A percentile compares a stretch with the other conserved stretches of the same genome.
Evolutionary conservation across 1,140 invertebrate genomes (phyloP).

Genomic region (Drosophila pachea): DNA sequence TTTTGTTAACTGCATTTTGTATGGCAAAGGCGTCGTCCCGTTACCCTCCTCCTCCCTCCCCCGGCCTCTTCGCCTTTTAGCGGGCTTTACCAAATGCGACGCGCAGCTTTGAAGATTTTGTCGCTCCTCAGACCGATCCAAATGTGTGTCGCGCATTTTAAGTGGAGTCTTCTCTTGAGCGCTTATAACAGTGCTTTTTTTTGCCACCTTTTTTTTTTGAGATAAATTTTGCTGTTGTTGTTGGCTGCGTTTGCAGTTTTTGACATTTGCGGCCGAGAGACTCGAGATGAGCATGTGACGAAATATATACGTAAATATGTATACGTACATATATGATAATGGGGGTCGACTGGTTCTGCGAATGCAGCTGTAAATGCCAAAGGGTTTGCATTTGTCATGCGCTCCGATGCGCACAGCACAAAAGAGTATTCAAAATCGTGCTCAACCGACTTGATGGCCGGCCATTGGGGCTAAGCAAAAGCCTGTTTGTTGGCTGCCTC

Average conservation of each 20-base stretch:
- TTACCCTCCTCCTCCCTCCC: background rate
- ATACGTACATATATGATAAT: conserved; percentile 43
- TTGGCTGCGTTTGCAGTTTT: conserved; percentile 37
- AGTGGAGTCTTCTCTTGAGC: conserved; percentile 28
- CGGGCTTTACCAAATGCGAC: conserved; percentile 6
- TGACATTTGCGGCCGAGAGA: conserved; percentile 55
- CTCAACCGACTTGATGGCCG: background rate
- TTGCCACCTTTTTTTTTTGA: conserved; percentile 24
- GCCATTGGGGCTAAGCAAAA: background rate
- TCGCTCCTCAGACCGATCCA: conserved; percentile 52
- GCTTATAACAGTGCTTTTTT: conserved; percentile 32
- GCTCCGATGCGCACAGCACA: background rate
- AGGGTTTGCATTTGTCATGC: conserved; percentile 30
- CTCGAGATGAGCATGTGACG: conserved; percentile 48
- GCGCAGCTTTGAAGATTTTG: conserved; percentile 52
- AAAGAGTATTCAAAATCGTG: background rate
- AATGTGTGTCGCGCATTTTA: conserved; percentile 70
- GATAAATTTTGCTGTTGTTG: conserved; percentile 10
- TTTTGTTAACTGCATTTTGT: conserved; percentile 23
- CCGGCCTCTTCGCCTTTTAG: background rate
- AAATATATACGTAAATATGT: conserved; percentile 34
- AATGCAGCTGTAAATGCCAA: conserved; percentile 41
- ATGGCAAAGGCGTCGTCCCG: conserved; percentile 24
- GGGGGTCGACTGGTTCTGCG: conserved; percentile 21
- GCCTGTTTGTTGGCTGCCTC: background rate